A percentile compares a stretch with the other conserved stretches of the same genome.
phyloP scores from a whole-genome alignment of 2,888 invertebrate genomes.

The Pilophorus perplexus region DNA sequence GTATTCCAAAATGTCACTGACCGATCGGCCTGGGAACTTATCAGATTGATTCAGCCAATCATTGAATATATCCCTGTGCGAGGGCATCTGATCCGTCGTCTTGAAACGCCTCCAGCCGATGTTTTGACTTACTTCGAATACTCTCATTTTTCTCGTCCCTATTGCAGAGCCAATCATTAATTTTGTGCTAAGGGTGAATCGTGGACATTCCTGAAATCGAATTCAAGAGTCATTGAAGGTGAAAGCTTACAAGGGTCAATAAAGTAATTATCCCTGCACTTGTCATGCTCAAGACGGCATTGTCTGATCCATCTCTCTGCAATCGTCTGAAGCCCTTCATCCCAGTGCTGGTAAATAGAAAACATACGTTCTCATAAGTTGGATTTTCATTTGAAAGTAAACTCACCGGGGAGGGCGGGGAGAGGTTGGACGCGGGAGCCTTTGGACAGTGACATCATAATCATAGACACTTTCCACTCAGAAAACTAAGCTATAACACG shows the following conservation, averaged over 20 bases:
- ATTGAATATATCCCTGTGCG: slow-evolving; percentile 3
- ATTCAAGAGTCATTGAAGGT: background rate
- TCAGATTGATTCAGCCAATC: background rate
- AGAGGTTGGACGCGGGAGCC: too few relatives aligned
- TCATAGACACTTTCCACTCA: too few relatives aligned
- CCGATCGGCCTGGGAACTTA: background rate
- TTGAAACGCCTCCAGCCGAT: background rate
- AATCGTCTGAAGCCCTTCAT: background rate
- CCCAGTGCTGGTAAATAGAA: slow-evolving; percentile 3
- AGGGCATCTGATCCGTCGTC: background rate
- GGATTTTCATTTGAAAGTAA: too few relatives aligned
- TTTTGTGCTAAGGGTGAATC: too few relatives aligned
- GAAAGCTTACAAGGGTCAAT: background rate
- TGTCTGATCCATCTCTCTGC: slow-evolving; percentile 4
- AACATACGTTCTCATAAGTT: too few relatives aligned
- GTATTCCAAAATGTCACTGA: too few relatives aligned
- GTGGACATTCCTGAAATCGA: too few relatives aligned
- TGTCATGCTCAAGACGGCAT: background rate
- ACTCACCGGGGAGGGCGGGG: too few relatives aligned
- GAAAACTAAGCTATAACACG: too few relatives aligned
- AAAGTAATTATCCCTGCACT: background rate
- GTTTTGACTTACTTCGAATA: slow-evolving; percentile 12
- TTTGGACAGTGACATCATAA: too few relatives aligned
- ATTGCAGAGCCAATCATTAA: too few relatives aligned
- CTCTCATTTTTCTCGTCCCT: background rate